Base-by-base conservation (phyloP, 2,797 vertebrate species). In the Anguilla obscura region DNA sequence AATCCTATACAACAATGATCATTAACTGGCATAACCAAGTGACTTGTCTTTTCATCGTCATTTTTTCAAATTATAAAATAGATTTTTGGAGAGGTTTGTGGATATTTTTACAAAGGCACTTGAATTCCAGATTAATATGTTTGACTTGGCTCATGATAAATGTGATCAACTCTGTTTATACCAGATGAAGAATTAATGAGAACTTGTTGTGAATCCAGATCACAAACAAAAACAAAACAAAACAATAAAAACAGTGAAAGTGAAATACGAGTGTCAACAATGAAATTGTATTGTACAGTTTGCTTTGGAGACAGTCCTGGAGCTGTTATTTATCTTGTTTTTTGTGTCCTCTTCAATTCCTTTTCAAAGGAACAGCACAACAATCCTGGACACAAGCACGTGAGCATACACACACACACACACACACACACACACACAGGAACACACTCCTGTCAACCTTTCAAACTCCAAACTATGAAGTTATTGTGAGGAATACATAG, bases 311-410 rank as follows among this genome's bases (percentile, higher is more conserved):
- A 24, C 76, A 8, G 76, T 24, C 6, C 45, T 21, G 24, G 79
- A 82, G 79, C 18, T 82, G 45, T 82, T 50, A 45, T 36, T 79
- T 40, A 36, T 79, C 71, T 40, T 79, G 74, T 79, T 79, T 79
- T 33, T 79, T 33, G 16, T 40, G 74, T 36, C 16, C 71, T 76
- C 33, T 33, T 76, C 66, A 1, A 33, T 40, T 79, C 33, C 33
- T 24, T 71, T 79, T 79, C 74, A 40, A 36, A 36, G 74, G 16
- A 45, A 40, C 36, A 79, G 74, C 14, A 45, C 14, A 79, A 76
- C 12, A 14, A 40, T 16, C 33, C 12, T 40, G 14, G 33, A 21
- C 79, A 33, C 36, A 80, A 3, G 0, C 27, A 60, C 54, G 7
- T 45, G 6, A 24, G n/a, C n/a, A 54, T 30, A n/a, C 45, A 69